Percentiles rank a stretch among this genome's conserved stretches.
phyloP scores from a whole-genome alignment of 1,140 invertebrate species.

The silkworm (Bombyx mori) region ASM3026992v2 NC_085112.1:5671501-5672000 shows the following conservation, averaged over 20 bases:
- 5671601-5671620: constrained; percentile 60
- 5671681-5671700: constrained; percentile 66
- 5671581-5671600: constrained; percentile 64
- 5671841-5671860: constrained; percentile 71
- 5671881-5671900: constrained; percentile 68
- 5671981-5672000: constrained; percentile 30
- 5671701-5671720: constrained; percentile 67
- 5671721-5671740: constrained; percentile 72
- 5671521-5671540: constrained; percentile 33
- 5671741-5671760: constrained; percentile 71
- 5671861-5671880: constrained; percentile 69
- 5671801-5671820: constrained; percentile 69
- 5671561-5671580: constrained; percentile 61
- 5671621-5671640: constrained; percentile 69
- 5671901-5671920: constrained; percentile 63
- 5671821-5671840: constrained; percentile 71
- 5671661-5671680: constrained; percentile 61
- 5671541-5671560: constrained; percentile 60
- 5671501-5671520: too few relatives aligned
- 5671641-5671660: constrained; percentile 60
- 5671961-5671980: constrained; percentile 51
- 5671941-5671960: constrained; percentile 38
- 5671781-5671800: constrained; percentile 71
- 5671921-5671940: constrained; percentile 55
- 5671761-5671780: constrained; percentile 69